Conservation (phyloP, 1,140 invertebrate genomes). For the Leptoteleia sp. region DNA sequence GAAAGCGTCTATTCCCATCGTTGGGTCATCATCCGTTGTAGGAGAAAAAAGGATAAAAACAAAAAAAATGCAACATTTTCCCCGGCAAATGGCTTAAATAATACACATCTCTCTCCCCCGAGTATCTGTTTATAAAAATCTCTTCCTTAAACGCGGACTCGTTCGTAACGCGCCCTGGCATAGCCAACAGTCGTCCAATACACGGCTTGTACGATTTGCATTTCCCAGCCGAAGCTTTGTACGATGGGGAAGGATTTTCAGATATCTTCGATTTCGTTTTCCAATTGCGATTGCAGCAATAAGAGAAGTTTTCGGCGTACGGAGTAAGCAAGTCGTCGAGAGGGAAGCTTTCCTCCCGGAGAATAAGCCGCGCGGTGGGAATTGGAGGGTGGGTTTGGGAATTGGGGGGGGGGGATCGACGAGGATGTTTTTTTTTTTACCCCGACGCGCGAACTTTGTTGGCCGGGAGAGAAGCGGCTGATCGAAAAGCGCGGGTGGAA, state of each 20-base stretch:
- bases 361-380: slow-evolving; percentile 33
- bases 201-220: slow-evolving; percentile 68
- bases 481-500: slow-evolving; percentile 21
- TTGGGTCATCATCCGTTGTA: no score
- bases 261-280: slow-evolving; percentile 72
- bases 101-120: slow-evolving; percentile 8
- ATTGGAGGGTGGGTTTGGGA: no score
- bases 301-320: slow-evolving; percentile 63
- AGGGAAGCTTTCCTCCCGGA: slow-evolving; percentile 51
- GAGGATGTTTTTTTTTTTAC: slow-evolving; percentile 11
- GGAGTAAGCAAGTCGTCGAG: slow-evolving; percentile 71
- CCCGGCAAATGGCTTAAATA: no score
- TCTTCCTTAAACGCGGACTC: background rate
- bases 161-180: slow-evolving; percentile 24
- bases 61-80: no score
- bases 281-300: slow-evolving; percentile 66
- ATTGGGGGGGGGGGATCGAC: slow-evolving; percentile 10
- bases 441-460: slow-evolving; percentile 21
- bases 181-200: slow-evolving; percentile 54
- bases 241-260: slow-evolving; percentile 63
- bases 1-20: no score
- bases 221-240: slow-evolving; percentile 61
- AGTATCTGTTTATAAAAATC: slow-evolving; percentile 27
- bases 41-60: no score
- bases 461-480: slow-evolving; percentile 14